Conservation (phyloP, 2,888 invertebrate species). For the Cheilosia soror region DNA sequence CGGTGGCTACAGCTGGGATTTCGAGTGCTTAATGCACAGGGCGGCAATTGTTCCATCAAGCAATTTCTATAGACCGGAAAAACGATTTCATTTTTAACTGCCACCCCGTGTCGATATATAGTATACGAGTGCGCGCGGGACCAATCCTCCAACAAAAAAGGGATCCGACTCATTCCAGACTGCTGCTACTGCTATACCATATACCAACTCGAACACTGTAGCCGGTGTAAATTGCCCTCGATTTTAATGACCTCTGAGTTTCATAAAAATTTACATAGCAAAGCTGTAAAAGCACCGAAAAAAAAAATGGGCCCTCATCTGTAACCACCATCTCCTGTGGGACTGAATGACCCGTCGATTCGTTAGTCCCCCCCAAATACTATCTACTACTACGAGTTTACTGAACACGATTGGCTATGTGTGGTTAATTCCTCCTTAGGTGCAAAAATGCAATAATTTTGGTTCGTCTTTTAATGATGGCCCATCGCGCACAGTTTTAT, state of each 20-base stretch:
- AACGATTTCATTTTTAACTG: slow-evolving; percentile 63
- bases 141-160: slow-evolving; percentile 2
- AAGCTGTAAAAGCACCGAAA: slow-evolving; percentile 35
- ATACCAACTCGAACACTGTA: background rate
- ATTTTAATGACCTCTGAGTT: slow-evolving; percentile 64
- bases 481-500: slow-evolving; percentile 38
- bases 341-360: slow-evolving; percentile 1
- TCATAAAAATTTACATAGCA: slow-evolving; percentile 66
- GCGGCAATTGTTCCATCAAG: slow-evolving; percentile 40
- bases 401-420: background rate
- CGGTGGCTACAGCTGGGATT: slow-evolving; percentile 29
- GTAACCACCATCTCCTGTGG: slow-evolving; percentile 14
- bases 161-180: slow-evolving; percentile 30
- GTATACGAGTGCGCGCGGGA: background rate
- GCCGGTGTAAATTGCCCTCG: slow-evolving; percentile 55
- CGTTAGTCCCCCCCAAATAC: slow-evolving; percentile 9
- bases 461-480: slow-evolving; percentile 35
- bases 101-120: slow-evolving; percentile 45
- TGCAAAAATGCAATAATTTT: slow-evolving; percentile 61
- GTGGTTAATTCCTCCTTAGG: slow-evolving; percentile 52
- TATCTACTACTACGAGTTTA: slow-evolving; percentile 1
- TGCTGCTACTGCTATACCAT: slow-evolving; percentile 28
- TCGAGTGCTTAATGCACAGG: slow-evolving; percentile 43
- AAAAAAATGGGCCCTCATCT: slow-evolving; percentile 41
- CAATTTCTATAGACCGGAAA: slow-evolving; percentile 58